Percentiles rank a stretch among this genome's conserved stretches.
Conservation (phyloP, 2,113 vertebrate species). For the Mormyrus iriodes region DNA sequence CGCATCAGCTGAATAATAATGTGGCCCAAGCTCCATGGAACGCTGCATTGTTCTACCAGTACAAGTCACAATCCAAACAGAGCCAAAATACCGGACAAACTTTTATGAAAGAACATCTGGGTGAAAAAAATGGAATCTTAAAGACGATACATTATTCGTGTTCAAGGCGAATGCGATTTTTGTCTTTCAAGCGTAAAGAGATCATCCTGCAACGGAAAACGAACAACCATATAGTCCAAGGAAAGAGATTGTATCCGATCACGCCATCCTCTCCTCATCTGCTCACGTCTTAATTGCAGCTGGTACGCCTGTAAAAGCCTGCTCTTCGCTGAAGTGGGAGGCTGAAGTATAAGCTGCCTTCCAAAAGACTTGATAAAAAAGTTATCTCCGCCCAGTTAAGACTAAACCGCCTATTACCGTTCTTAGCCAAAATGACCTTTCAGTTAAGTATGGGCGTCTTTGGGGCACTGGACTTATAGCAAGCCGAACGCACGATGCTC, state of each 20-base stretch:
- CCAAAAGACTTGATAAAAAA: constrained; percentile 21
- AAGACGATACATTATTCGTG: constrained; percentile 1
- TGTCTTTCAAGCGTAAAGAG: neutral
- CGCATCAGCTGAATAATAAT: constrained; percentile 74
- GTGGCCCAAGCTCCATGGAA: constrained; percentile 76
- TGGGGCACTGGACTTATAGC: constrained; percentile 30
- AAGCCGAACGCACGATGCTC: constrained; percentile 20
- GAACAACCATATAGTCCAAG: neutral
- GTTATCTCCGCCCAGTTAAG: constrained; percentile 33
- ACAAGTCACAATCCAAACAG: constrained; percentile 26
- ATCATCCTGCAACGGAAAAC: constrained; percentile 12
- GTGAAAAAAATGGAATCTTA: neutral
- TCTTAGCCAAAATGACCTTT: constrained; percentile 3
- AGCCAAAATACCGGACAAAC: neutral
- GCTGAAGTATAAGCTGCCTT: constrained; percentile 19
- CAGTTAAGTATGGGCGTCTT: constrained; percentile 18
- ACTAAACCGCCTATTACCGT: constrained; percentile 33
- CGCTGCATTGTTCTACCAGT: constrained; percentile 73
- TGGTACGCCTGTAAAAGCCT: constrained; percentile 2
- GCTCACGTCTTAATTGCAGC: constrained; percentile 4
- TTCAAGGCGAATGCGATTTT: neutral
- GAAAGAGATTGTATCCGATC: constrained; percentile 14
- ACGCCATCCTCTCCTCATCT: neutral
- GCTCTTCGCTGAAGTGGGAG: constrained; percentile 15
- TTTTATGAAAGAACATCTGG: neutral